Base-by-base conservation (phyloP, 2,797 vertebrate species). In the Phalanger gymnotis region DNA sequence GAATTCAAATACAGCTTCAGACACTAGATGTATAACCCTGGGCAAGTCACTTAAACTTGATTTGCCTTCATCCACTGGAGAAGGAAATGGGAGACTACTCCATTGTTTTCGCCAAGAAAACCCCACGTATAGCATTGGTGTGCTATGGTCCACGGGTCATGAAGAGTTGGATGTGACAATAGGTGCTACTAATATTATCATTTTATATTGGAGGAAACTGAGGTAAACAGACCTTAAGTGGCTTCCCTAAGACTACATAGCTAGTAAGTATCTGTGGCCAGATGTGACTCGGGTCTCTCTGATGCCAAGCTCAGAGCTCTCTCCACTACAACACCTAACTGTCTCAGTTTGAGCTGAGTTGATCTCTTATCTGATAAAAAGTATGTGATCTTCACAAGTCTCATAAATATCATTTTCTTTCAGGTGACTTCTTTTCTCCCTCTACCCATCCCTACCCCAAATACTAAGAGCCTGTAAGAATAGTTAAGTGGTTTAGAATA, bases 401-500 rank as follows among this genome's bases (percentile, higher is more conserved):
- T 25, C 34, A 30, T 58, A 95, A 90, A 95, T 28, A 40, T 53
- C 30, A 56, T 92, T 95, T 97, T 97, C 95, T 93, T 94, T 87
- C 73, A 58, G 87, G 95, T 95, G 73, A 95, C 10, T 30, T 90
- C 16, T 90, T 90, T 53, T 89, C 51, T 54, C 13, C 89, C 30
- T 91, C 95, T 93, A 96, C 97, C 92, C 95, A 96, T 93, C 91
- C 54, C 89, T 92, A 54, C 28, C 28, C 27, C 73, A 96, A 95
- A 95, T 58, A 91, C 34, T 90, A 94, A 98, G 14, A 96, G 25
- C 40, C 92, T 73, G 6, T 92, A 89, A 95, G 55, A 89, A 92
- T 89, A 90, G 54, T 90, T 58, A 97, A 95, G 27, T 40, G 51
- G 96, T 97, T 97, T 92, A 96, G 92, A 90, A 51, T 91, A 95